A percentile compares a stretch with the other conserved stretches of the same genome.
phyloP scores from a whole-genome alignment of 2,888 invertebrate species.

The Pterostichus niger region DNA sequence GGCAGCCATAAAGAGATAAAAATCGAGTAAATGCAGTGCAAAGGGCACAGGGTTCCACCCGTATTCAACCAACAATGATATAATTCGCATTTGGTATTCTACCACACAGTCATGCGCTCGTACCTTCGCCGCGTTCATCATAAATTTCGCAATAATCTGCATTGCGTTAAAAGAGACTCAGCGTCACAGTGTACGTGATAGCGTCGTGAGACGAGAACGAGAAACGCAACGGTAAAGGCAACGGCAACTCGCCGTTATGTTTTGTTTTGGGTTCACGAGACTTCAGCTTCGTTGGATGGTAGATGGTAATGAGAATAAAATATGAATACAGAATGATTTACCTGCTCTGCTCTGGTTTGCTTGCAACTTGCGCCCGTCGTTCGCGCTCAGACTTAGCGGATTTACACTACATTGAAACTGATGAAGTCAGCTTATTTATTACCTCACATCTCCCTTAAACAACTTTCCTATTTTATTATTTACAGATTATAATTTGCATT shows the following conservation, averaged over 20 bases:
- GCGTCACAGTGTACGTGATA: slow-evolving; percentile 46
- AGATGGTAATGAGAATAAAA: slow-evolving; percentile 51
- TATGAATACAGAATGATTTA: slow-evolving; percentile 51
- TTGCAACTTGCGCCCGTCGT: not conserved
- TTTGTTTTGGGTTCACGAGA: slow-evolving; percentile 15
- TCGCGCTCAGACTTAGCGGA: slow-evolving; percentile 42
- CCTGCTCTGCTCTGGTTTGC: not conserved
- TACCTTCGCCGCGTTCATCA: slow-evolving; percentile 64
- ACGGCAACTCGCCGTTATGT: slow-evolving; percentile 7
- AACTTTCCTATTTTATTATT: slow-evolving; percentile 15
- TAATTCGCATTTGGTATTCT: slow-evolving; percentile 67
- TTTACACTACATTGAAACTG: slow-evolving; percentile 43
- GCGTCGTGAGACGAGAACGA: slow-evolving; percentile 41
- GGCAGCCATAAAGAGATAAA: slow-evolving; percentile 47
- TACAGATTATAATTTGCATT: no score
- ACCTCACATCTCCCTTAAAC: slow-evolving; percentile 10
- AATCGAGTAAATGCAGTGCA: slow-evolving; percentile 53
- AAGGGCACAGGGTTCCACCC: slow-evolving; percentile 33
- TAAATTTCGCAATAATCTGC: slow-evolving; percentile 67
- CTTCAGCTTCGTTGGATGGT: not conserved
- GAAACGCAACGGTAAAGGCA: slow-evolving; percentile 18
- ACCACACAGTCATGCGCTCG: slow-evolving; percentile 48
- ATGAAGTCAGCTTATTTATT: slow-evolving; percentile 36
- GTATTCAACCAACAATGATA: slow-evolving; percentile 66
- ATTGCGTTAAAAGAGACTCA: slow-evolving; percentile 65